A percentile compares a stretch with the other conserved stretches of the same genome.
Evolutionary conservation across 2,888 invertebrate genomes (phyloP).

Genomic region (Candidula unifasciata): DNA sequence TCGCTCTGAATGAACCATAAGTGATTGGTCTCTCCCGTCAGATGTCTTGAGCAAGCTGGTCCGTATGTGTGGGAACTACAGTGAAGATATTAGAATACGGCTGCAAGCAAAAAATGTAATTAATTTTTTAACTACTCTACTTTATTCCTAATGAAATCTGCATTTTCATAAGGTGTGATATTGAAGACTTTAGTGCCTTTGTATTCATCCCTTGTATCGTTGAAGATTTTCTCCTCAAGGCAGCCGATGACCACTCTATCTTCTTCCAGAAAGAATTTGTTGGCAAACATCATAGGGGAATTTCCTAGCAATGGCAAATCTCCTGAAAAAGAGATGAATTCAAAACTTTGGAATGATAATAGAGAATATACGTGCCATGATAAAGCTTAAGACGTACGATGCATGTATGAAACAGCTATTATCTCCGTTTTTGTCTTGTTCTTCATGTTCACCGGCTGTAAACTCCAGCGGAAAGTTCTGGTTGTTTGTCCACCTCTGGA

Average conservation of each 20-base stretch:
- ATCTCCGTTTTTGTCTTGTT: background rate
- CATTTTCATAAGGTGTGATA: background rate
- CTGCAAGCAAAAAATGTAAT: too few relatives aligned
- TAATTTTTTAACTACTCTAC: background rate
- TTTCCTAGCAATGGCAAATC: background rate
- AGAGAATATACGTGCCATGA: background rate
- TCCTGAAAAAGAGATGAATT: background rate
- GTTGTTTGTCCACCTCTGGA: too few relatives aligned
- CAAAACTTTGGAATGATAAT: background rate
- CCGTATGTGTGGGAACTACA: too few relatives aligned
- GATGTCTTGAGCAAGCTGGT: too few relatives aligned
- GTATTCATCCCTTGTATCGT: constrained; percentile 4
- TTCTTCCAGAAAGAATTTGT: background rate
- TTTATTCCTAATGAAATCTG: background rate
- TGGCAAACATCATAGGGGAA: background rate
- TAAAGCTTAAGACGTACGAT: too few relatives aligned
- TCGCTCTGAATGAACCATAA: too few relatives aligned
- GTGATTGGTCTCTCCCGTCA: too few relatives aligned
- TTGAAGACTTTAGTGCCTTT: background rate
- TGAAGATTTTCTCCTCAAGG: background rate
- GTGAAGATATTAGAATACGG: too few relatives aligned
- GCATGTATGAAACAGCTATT: too few relatives aligned
- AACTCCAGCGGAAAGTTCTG: too few relatives aligned
- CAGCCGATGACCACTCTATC: background rate
- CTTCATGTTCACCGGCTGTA: too few relatives aligned